Conservation (phyloP, 2,888 invertebrate species). For the Caenorhabditis sp. region DNA sequence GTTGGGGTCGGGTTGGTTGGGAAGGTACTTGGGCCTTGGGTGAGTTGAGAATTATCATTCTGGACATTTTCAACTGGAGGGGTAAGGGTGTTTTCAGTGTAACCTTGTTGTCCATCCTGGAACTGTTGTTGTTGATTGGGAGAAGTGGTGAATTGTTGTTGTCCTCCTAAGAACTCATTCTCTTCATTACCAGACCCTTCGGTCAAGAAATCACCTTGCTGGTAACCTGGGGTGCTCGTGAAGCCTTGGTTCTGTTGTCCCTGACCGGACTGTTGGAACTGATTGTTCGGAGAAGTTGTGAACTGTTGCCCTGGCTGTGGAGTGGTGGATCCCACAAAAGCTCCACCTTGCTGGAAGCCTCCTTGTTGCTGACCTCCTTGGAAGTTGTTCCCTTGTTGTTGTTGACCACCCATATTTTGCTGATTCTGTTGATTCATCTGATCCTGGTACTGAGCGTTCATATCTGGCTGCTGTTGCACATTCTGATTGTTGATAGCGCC, state of each 20-base stretch:
- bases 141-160: conserved; percentile 31
- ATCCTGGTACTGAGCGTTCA: conserved; percentile 56
- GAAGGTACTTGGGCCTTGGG: conserved; percentile 9
- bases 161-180: conserved; percentile 41
- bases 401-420: conserved; percentile 7
- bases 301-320: conserved; percentile 3
- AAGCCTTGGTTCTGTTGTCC: conserved; percentile 27
- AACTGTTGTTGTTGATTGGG: not conserved
- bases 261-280: conserved; percentile 14
- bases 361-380: conserved; percentile 9
- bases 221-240: conserved; percentile 33
- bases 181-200: conserved; percentile 48
- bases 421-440: conserved; percentile 38
- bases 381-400: conserved; percentile 3
- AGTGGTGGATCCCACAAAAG: conserved; percentile 3
- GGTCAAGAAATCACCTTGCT: conserved; percentile 47
- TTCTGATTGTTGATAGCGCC: conserved; percentile 49
- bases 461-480: conserved; percentile 56
- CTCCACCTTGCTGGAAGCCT: not conserved
- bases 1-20: too few species aligned
- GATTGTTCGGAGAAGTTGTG: conserved; percentile 8
- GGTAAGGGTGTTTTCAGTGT: conserved; percentile 30
- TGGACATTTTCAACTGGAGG: conserved; percentile 10
- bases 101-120: conserved; percentile 43
- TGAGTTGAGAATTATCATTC: conserved; percentile 18